Evolutionary conservation across 1,140 invertebrate genomes (phyloP).

Genomic region (Drosophila repletoides): DNA sequence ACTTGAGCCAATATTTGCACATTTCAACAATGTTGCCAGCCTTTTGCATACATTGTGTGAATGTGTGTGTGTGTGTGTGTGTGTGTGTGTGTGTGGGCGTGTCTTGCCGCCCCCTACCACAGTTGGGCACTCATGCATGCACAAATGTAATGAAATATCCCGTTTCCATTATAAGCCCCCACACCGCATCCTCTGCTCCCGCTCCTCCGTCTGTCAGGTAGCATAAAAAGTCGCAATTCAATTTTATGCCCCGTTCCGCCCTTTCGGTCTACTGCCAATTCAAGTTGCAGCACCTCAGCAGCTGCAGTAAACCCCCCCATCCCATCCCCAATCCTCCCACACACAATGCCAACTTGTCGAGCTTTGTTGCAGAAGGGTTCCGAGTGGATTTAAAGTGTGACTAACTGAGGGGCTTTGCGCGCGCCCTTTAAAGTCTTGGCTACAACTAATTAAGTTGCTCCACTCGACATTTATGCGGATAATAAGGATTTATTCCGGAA

Average conservation of each 20-base stretch:
- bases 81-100: conserved; percentile 13
- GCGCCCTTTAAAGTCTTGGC: conserved; percentile 33
- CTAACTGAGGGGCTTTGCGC: conserved; percentile 40
- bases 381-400: conserved; percentile 12
- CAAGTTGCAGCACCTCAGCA: conserved; percentile 63
- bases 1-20: conserved; percentile 78
- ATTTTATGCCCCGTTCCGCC: conserved; percentile 42
- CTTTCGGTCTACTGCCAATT: conserved; percentile 68
- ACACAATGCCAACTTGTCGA: conserved; percentile 55
- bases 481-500: background rate
- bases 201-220: conserved; percentile 26
- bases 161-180: conserved; percentile 54
- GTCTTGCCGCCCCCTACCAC: background rate
- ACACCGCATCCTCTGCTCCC: conserved; percentile 8
- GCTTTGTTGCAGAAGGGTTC: conserved; percentile 41
- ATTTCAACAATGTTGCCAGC: conserved; percentile 75
- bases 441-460: conserved; percentile 64
- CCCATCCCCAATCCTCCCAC: conserved; percentile 10
- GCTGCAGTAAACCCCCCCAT: background rate
- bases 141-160: conserved; percentile 80
- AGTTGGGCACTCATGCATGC: conserved; percentile 65
- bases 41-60: conserved; percentile 11
- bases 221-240: conserved; percentile 78
- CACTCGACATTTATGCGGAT: background rate
- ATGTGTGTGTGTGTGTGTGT: conserved; percentile 1